Conservation (phyloP, 1,140 invertebrate species). For the Drosophila trapezifrons region DNA sequence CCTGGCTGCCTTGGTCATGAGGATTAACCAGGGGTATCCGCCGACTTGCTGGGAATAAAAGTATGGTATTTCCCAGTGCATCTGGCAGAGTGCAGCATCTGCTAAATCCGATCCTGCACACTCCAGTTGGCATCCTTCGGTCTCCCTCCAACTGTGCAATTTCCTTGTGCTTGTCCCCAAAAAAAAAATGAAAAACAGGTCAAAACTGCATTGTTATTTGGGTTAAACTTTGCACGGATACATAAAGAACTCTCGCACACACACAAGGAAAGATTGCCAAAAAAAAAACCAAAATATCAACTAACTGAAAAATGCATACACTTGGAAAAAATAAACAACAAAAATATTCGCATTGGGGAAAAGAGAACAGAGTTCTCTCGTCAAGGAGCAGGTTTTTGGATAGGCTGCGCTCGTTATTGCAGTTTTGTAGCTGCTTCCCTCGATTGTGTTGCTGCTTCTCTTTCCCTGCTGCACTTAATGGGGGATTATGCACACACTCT, state of each 20-base stretch:
- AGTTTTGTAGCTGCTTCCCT: conserved; percentile 20
- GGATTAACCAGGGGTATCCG: conserved; percentile 21
- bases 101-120: conserved; percentile 2
- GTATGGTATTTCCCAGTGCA: not conserved
- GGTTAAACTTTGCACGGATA: conserved; percentile 25
- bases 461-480: conserved; percentile 28
- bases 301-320: conserved; percentile 15
- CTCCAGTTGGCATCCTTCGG: conserved; percentile 6
- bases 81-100: conserved; percentile 13
- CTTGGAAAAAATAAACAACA: conserved; percentile 8
- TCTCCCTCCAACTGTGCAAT: not conserved
- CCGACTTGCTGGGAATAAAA: conserved; percentile 8
- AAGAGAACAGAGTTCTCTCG: conserved; percentile 39
- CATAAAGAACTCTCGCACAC: not conserved
- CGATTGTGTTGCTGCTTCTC: conserved; percentile 30
- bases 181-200: conserved; percentile 12
- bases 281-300: conserved; percentile 19
- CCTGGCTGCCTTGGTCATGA: conserved; percentile 16
- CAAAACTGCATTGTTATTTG: conserved; percentile 40
- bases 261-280: conserved; percentile 8
- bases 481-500: conserved; percentile 40
- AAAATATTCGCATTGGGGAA: not conserved
- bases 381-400: conserved; percentile 64
- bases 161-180: not conserved
- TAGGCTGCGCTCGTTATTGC: conserved; percentile 32